These are phyloP conservation scores for Polyploca ridens DNA, from an alignment of 2,888 invertebrate species.

Conservation along the genomic window DNA sequence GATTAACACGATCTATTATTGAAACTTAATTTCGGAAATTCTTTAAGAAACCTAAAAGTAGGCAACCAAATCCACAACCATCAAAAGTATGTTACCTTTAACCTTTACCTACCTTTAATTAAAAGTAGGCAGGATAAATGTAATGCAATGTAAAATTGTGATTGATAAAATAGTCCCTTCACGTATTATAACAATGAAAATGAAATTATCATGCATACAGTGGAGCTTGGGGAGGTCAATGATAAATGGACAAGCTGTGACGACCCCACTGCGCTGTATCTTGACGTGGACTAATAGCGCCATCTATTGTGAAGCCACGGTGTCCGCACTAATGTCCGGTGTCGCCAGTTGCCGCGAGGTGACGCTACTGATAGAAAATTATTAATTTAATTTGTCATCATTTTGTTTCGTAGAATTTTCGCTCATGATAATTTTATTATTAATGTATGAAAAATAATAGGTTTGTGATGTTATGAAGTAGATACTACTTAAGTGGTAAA, in stretches of 20 bases:
- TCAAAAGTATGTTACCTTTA: too few species aligned
- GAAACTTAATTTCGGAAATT: too few species aligned
- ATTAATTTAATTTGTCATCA: background rate
- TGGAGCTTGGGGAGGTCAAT: slow-evolving; percentile 50
- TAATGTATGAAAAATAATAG: too few species aligned
- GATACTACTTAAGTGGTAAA: too few species aligned
- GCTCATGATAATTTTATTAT: too few species aligned
- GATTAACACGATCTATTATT: too few species aligned
- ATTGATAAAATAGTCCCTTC: slow-evolving; percentile 49
- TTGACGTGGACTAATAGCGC: slow-evolving; percentile 74
- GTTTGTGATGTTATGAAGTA: too few species aligned
- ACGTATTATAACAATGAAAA: slow-evolving; percentile 54
- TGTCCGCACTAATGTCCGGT: slow-evolving; percentile 58
- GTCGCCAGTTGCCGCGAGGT: slow-evolving; percentile 47
- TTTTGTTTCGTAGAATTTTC: background rate
- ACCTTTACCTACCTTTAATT: slow-evolving; percentile 10
- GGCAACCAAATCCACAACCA: too few species aligned
- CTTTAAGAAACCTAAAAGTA: too few species aligned
- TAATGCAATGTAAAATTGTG: slow-evolving; percentile 30
- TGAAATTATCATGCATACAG: slow-evolving; percentile 65
- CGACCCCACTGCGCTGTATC: slow-evolving; percentile 49
- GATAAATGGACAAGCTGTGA: slow-evolving; percentile 75
- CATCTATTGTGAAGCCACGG: slow-evolving; percentile 72
- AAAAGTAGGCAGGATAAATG: slow-evolving; percentile 14
- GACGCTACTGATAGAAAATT: slow-evolving; percentile 35